Base-by-base conservation (phyloP, 2,888 invertebrate genomes). In the Cephalotes varians region DNA sequence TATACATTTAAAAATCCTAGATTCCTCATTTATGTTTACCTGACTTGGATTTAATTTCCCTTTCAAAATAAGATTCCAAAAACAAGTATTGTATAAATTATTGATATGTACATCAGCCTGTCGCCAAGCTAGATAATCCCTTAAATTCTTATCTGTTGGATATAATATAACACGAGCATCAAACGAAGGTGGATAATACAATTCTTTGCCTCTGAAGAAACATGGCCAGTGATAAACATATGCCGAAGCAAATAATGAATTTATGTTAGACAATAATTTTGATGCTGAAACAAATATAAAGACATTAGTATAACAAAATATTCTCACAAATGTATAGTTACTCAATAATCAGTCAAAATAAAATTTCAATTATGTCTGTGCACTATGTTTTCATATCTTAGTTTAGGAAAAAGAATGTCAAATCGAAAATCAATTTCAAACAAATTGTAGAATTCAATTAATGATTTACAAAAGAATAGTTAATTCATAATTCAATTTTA, bases 71-170 rank as follows among this genome's bases (percentile, higher is more conserved):
- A 99, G 95, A 90, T 96, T 97, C 99, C 99, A 99, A 95, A 99
- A 99, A 85, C 98, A 96, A 4, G 99, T 99, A 93, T 99, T 99
- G 92, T 99, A 99, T 85, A 99, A 95, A 95, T 99, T 99, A 94
- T 99, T 99, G 25, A 99, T 97, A 93, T 99, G 99, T 80, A 98
- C 98, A 95, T 99, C 98, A 31, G 98, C 98, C 95, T 99, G 98
- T 71, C 98, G 96, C 98, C 98, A 99, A 92, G 97, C 97, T 79
- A 99, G 95, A 93, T 99, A 99, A 95, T 99, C 98, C 85, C 97
- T 96, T 54, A 99, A 95, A 95, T 98, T 98, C 91, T 97, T 95
- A 93, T 98, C 97, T 7, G 97, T 96, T 0, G 99, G 99, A 95
- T 99, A 99, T 34, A 98, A 94, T 64, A 99, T 96, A 51, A 98